phyloP scores from a whole-genome alignment of 2,797 vertebrate species.

The Meriones psammophilus region DNA sequence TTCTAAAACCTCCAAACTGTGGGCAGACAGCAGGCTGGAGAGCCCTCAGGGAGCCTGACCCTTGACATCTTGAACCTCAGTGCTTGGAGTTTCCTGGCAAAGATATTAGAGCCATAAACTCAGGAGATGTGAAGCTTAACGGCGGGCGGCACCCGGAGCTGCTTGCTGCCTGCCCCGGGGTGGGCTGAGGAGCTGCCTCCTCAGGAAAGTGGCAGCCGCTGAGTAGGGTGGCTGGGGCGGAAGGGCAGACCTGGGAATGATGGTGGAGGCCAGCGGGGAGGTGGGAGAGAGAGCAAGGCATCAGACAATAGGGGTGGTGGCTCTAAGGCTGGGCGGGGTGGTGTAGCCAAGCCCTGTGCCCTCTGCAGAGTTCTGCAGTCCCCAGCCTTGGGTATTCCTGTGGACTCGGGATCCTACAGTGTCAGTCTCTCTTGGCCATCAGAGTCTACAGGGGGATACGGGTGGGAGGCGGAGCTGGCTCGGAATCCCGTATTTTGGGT shows the following conservation, averaged over 20 bases:
- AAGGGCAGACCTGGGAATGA: neutral
- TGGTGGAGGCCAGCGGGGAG: too few relatives aligned
- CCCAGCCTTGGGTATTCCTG: neutral
- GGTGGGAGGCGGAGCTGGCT: neutral
- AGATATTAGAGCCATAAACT: conserved; percentile 52
- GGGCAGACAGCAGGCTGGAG: neutral
- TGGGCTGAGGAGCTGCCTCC: neutral
- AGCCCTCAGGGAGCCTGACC: neutral
- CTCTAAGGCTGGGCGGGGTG: neutral
- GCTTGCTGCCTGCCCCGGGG: neutral
- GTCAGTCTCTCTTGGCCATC: neutral
- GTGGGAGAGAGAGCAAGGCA: too few relatives aligned
- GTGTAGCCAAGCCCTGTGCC: neutral
- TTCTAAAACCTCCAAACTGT: neutral
- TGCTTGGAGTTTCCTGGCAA: conserved; percentile 14
- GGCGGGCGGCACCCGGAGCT: neutral
- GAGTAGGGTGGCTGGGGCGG: neutral
- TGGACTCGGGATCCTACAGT: too few relatives aligned
- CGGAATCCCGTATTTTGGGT: neutral
- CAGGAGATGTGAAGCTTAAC: neutral
- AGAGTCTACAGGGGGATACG: neutral
- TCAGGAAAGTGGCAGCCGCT: neutral
- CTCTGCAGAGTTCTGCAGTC: neutral
- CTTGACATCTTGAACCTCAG: neutral
- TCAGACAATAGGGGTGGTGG: neutral